Evolutionary conservation across 2,113 vertebrate genomes (phyloP).

Genomic region (Fukomys damarensis): DNA sequence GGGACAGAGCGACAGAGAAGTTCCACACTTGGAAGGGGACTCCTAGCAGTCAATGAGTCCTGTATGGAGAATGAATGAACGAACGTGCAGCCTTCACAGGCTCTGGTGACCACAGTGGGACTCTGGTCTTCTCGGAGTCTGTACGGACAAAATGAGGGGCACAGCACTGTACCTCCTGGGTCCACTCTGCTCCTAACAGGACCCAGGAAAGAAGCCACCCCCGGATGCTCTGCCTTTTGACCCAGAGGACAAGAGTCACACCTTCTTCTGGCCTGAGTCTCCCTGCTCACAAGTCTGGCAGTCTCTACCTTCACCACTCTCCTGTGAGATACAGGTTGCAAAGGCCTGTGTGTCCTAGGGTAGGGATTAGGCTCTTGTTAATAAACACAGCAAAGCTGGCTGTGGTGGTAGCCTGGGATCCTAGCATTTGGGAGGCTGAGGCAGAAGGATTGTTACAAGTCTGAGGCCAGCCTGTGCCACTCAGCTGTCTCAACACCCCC

Average conservation of each 20-base stretch:
- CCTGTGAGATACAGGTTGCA: fast-evolving
- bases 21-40: fast-evolving
- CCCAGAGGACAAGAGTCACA: background rate
- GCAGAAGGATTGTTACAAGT: background rate
- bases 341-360: no score
- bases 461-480: background rate
- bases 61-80: background rate
- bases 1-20: background rate
- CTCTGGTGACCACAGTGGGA: background rate
- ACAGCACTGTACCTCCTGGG: background rate
- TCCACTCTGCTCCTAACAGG: background rate
- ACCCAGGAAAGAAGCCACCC: background rate
- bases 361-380: background rate
- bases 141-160: background rate
- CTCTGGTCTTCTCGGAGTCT: background rate
- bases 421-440: background rate
- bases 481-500: background rate
- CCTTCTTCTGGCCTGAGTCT: background rate
- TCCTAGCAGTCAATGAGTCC: fast-evolving
- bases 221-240: background rate
- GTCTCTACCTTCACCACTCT: background rate
- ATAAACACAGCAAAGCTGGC: background rate
- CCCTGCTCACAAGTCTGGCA: background rate
- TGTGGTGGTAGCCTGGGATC: background rate
- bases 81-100: fast-evolving